Conservation (phyloP, 2,113 vertebrate species). For the Colaptes auratus region DNA sequence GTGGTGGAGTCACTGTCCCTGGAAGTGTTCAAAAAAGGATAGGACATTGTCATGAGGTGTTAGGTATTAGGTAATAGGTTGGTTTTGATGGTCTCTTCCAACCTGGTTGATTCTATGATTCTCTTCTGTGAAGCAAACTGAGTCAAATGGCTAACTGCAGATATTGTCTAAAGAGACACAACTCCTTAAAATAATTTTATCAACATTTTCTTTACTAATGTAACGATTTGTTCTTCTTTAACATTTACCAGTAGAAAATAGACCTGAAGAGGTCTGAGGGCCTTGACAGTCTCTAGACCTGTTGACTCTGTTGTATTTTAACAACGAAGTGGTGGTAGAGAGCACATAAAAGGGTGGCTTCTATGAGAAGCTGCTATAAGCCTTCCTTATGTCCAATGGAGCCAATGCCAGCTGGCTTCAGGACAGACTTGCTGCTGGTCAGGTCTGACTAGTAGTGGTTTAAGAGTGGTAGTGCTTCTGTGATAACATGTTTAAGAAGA, state of each 20-base stretch:
- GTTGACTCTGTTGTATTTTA: background rate
- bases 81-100: too few species aligned
- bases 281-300: background rate
- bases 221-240: background rate
- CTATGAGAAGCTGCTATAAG: background rate
- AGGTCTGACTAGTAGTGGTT: background rate
- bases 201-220: background rate
- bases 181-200: background rate
- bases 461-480: background rate
- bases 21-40: too few species aligned
- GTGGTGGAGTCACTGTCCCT: too few species aligned
- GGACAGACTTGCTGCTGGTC: background rate
- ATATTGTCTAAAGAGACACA: background rate
- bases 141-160: background rate
- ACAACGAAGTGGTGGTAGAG: background rate
- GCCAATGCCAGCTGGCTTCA: background rate
- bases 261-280: background rate
- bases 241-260: background rate
- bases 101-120: too few species aligned
- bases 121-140: background rate
- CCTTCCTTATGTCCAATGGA: background rate
- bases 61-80: too few species aligned
- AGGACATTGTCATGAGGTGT: too few species aligned
- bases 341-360: background rate
- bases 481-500: background rate